A percentile compares a stretch with the other conserved stretches of the same genome.
Conservation (phyloP, 2,113 vertebrate genomes). For the Phasianus colchicus region DNA sequence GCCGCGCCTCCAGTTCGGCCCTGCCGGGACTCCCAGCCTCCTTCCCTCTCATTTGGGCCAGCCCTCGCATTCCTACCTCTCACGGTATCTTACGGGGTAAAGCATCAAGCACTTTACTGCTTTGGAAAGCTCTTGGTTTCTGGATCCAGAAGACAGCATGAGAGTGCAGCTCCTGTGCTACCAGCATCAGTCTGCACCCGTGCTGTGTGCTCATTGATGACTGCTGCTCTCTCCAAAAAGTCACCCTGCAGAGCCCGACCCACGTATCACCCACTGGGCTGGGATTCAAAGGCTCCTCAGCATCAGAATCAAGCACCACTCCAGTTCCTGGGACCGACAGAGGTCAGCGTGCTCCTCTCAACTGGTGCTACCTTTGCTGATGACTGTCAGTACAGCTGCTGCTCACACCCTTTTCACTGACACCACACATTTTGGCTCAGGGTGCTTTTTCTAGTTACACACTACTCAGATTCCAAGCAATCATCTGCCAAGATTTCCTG, state of each 20-base stretch:
- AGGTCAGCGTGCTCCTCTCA: background rate
- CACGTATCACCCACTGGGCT: background rate
- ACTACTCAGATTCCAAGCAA: background rate
- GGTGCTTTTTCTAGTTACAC: background rate
- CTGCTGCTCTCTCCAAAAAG: background rate
- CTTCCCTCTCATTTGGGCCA: background rate
- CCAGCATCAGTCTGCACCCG: background rate
- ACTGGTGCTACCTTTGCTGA: background rate
- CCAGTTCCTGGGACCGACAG: background rate
- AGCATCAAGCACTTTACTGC: background rate
- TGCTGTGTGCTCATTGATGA: background rate
- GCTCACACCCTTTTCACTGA: background rate
- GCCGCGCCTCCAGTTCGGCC: rapidly evolving
- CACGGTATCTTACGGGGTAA: background rate
- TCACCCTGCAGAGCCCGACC: background rate
- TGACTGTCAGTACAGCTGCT: background rate
- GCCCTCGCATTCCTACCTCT: background rate
- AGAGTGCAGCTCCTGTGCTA: background rate
- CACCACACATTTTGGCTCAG: background rate
- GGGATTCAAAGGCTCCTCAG: slow-evolving; percentile 30
- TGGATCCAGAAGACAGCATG: rapidly evolving
- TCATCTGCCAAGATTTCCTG: slow-evolving; percentile 74
- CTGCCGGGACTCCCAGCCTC: background rate
- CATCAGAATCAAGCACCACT: slow-evolving; percentile 9
- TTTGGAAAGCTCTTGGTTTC: background rate